phyloP scores from a whole-genome alignment of 2,888 invertebrate species.

The Coenonympha arcania region DNA sequence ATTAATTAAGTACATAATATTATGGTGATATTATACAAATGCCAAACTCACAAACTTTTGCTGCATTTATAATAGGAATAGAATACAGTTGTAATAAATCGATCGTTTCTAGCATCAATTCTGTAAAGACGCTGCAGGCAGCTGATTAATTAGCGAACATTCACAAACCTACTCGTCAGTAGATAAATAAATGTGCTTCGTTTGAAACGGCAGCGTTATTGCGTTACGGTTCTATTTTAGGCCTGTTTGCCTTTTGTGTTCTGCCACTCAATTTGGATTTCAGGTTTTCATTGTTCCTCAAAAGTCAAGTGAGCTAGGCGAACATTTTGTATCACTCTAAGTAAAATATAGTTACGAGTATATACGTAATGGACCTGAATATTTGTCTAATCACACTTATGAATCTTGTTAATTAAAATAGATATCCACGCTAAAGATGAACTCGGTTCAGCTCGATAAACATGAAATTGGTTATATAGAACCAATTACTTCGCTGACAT shows the following conservation, averaged over 20 bases:
- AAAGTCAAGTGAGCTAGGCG: constrained; percentile 8
- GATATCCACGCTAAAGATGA: too few species aligned
- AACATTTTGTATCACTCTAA: not conserved
- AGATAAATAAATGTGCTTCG: constrained; percentile 24
- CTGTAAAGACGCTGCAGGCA: constrained; percentile 24
- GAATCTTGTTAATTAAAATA: too few species aligned
- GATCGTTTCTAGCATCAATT: constrained; percentile 11
- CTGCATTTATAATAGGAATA: too few species aligned
- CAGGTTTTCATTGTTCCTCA: constrained; percentile 6
- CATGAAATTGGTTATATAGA: too few species aligned
- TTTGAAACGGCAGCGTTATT: constrained; percentile 5
- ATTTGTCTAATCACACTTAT: not conserved
- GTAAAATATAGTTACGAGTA: not conserved
- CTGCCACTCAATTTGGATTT: constrained; percentile 13
- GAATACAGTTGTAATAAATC: constrained; percentile 16
- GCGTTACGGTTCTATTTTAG: constrained; percentile 24
- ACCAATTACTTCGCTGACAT: too few species aligned
- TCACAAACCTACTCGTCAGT: constrained; percentile 27
- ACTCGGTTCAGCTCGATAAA: too few species aligned
- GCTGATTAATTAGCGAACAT: constrained; percentile 32
- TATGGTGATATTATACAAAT: too few species aligned
- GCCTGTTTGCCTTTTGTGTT: constrained; percentile 8
- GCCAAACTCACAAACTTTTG: too few species aligned
- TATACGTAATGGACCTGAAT: not conserved
- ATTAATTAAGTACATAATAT: too few species aligned